phyloP scores from a whole-genome alignment of 2,888 invertebrate species.

The Serrognathus titanus region DNA sequence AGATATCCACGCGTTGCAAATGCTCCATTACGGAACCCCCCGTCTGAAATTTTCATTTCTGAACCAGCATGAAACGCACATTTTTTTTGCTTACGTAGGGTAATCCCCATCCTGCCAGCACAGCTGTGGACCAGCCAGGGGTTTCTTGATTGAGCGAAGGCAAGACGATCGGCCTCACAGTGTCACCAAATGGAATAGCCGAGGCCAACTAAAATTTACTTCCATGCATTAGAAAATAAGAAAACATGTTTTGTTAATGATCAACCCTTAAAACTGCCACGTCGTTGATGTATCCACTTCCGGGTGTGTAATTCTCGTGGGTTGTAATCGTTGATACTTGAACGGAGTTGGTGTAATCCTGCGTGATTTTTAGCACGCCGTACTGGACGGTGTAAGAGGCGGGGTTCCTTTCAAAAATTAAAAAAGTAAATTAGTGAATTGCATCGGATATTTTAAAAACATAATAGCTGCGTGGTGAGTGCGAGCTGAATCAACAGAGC shows the following conservation, averaged over 20 bases:
- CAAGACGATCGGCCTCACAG: constrained; percentile 21
- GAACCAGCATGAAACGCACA: neutral
- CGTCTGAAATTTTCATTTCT: constrained; percentile 31
- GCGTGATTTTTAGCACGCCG: constrained; percentile 18
- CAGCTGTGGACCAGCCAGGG: constrained; percentile 21
- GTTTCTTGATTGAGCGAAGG: constrained; percentile 23
- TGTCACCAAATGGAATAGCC: constrained; percentile 21
- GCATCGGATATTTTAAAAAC: neutral
- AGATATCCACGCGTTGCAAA: constrained; percentile 45
- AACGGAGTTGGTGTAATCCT: constrained; percentile 14
- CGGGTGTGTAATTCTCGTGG: constrained; percentile 18
- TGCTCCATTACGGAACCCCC: constrained; percentile 40
- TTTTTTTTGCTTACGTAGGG: constrained; percentile 17
- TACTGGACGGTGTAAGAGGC: constrained; percentile 14
- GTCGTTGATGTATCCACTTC: constrained; percentile 24
- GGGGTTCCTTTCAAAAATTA: neutral
- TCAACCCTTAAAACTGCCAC: constrained; percentile 28
- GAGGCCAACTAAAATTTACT: constrained; percentile 23
- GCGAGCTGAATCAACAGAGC: too few relatives aligned
- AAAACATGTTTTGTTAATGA: neutral
- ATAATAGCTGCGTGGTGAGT: neutral
- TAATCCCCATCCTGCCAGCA: constrained; percentile 20
- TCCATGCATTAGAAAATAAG: constrained; percentile 10
- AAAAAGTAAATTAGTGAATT: too few relatives aligned
- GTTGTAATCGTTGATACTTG: constrained; percentile 15